Evolutionary conservation across 2,888 invertebrate species (phyloP), one percentile per base, ranked within the genome.

Genomic region (Lasioglossum leucozonium): DNA sequence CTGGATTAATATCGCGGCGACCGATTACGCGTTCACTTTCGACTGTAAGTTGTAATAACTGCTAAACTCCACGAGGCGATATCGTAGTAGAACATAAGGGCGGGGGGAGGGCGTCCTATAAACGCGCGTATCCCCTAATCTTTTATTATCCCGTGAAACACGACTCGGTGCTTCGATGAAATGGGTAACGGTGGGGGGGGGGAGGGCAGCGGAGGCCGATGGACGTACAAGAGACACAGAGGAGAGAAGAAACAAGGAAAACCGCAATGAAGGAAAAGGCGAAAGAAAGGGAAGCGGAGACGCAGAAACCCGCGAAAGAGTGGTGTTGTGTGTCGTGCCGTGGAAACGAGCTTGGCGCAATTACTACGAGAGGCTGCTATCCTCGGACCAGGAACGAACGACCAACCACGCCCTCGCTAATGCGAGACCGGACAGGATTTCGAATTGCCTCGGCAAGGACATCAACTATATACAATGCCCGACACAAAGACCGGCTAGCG

Each of bases 401-500:
- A 86, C 83, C 90, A 92, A 94, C 94, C 94, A 94, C 94, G 94
- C 94, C 94, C 93, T 94, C 93, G 92, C 93, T 94, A 93, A 93
- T 93, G 92, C 91, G 93, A 93, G 90, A 92, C 91, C 89, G 89
- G 91, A 93, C 92, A 91, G 92, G 92, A 92, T 92, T 92, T 93
- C 91, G 92, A 93, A 93, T 93, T 93, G 93, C 91, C 91, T 87
- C 87, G 89, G 93, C 94, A 94, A 94, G 94, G 94, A 94, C 94
- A 93, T 93, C 94, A 91, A 92, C 93, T 93, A 91, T 75, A 84
- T 77, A 88, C 89, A 88, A 91, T 90, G 84, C 84, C 82, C 90
- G 87, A 88, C 92, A 91, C 92, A 92, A 92, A 92, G 92, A 90
- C 89, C 81, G 89, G 88, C 88, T 86, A 87, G 87, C 74, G 86